Base-by-base conservation (phyloP, 2,113 vertebrate species). In the Symphodus melops region DNA sequence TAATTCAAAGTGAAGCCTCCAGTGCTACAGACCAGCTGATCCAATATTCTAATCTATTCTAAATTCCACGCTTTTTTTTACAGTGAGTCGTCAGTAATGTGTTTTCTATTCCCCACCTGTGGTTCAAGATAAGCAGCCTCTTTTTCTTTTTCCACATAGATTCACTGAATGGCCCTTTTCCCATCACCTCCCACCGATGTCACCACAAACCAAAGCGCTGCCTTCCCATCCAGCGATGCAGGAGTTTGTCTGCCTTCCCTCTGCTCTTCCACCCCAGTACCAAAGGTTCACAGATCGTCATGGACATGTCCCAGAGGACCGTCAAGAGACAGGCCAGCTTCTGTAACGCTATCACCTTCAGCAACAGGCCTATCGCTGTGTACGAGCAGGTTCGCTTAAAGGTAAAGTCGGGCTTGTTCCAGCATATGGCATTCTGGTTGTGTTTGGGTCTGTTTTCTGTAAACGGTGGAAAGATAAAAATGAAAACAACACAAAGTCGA, bases 261-360 rank as follows among this genome's bases (percentile, higher is more conserved):
- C 93, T 99, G 66, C 96, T 98, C 51, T 99, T 99, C 91, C 98
- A 99, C 85, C 97, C 96, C 4, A 97, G 96, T 72, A 95, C 97
- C 4, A 99, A 98, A 90, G 98, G 98, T 60, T 97, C 96, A 5
- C 97, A 99, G 94, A 99, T 99, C 80, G 70, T 97, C 92, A 99
- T 99, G 96, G 98, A 99, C 92, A 86, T 94, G 21, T 94, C 96
- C 13, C 97, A 97, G 88, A 97, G 96, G 86, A 95, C 91, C 0
- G 98, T 97, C 83, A 99, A 96, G 92, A 95, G 98, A 86, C 96
- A 96, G 90, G 96, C 95, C 81, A 99, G 97, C 91, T 99, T 99
- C 94, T 99, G 98, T 86, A 98, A 99, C 0, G 97, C 95, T 90
- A 98, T 99, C 82, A 98, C 97, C 81, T 99, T 99, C 94, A 97